Base-by-base conservation (phyloP, 2,797 vertebrate genomes). In the Gallinago nigripennis region DNA sequence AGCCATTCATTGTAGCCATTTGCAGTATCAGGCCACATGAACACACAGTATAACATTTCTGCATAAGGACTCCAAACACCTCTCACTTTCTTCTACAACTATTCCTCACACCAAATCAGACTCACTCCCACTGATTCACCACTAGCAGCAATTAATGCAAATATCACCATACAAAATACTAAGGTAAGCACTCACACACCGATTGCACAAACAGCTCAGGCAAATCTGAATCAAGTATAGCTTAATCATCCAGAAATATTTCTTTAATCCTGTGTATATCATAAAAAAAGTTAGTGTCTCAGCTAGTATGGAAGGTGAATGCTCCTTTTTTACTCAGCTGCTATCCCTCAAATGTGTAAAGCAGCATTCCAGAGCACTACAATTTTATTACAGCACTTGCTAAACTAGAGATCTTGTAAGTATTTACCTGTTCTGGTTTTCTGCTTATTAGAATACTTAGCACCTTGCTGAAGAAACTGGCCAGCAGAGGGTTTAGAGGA, bases 391-490 rank as follows among this genome's bases (percentile, higher is more conserved):
- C 20, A 68, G 3, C 15, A 69, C 25, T 65, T 48, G 8, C 37
- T 68, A 63, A 78, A 86, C 0, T 21, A n/a, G 8, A 43, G 14
- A 82, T 30, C 24, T 60, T 63, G 6, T 37, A 85, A 28, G 12
- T 57, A 92, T 87, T 95, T 96, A 99, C 99, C 99, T 99, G 99
- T 97, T 99, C 99, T 81, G 99, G 99, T 96, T 99, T 99, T 96
- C 99, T 98, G 97, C 99, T 99, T 97, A 99, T 99, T 91, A 99
- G 99, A 97, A 99, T 99, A 96, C 99, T 99, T 92, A 99, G 98
- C 95, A 99, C 99, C 98, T 99, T 99, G 97, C 99, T 99, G 98
- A 99, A 99, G 98, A 99, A 99, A 97, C 99, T 99, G 97, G 99
- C 99, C 93, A 99, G 98, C 39, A 99, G 98, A 8, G 99, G 99